A percentile compares a stretch with the other conserved stretches of the same genome.
These are phyloP conservation scores for Philypnodon macrostomus DNA, from an alignment of 2,797 vertebrate species.

Conservation along the genomic window DNA sequence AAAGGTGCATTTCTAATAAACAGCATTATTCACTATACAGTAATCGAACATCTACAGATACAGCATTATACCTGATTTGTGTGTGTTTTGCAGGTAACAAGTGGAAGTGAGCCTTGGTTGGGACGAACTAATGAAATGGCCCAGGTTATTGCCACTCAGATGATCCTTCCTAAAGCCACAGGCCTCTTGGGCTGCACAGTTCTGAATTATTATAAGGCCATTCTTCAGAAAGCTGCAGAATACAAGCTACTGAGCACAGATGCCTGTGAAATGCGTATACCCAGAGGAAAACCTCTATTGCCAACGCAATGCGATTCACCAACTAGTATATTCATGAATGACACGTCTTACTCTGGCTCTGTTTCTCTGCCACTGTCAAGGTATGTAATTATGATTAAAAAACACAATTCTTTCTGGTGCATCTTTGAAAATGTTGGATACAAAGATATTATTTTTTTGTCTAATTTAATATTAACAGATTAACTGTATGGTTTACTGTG, in stretches of 20 bases:
- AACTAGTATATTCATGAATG: conserved; percentile 28
- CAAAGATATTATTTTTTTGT: too few relatives aligned
- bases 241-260: conserved; percentile 17
- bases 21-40: background rate
- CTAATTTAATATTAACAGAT: background rate
- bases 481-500: too few relatives aligned
- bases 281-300: conserved; percentile 17
- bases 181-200: conserved; percentile 59
- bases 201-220: conserved; percentile 47
- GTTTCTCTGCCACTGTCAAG: conserved; percentile 35
- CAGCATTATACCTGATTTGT: conserved; percentile 1
- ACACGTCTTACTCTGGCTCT: conserved; percentile 19
- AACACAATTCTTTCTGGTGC: background rate
- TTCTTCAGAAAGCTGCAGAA: conserved; percentile 55
- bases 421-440: background rate
- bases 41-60: background rate
- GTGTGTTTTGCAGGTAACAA: conserved; percentile 45
- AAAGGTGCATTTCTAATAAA: conserved; percentile 76
- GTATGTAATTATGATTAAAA: too few relatives aligned
- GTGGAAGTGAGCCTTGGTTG: conserved; percentile 39
- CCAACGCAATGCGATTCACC: conserved; percentile 21
- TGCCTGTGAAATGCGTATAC: conserved; percentile 7
- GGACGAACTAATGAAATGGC: conserved; percentile 2
- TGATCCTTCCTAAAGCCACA: conserved; percentile 51
- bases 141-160: conserved; percentile 64